Evolutionary conservation across 2,888 invertebrate genomes (phyloP).

Genomic region (Anticlea derivata): DNA sequence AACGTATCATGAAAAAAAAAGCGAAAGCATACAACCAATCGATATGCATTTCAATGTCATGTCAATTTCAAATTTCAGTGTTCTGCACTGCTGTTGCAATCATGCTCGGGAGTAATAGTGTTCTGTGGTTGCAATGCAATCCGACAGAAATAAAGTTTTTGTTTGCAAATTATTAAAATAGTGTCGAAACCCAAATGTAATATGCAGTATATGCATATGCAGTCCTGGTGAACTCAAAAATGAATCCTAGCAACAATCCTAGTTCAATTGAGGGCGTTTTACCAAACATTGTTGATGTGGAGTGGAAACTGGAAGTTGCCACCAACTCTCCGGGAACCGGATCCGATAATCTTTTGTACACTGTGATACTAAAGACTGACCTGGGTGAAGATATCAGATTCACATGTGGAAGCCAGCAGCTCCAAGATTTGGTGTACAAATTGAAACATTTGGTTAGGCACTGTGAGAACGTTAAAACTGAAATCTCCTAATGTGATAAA

Average conservation of each 20-base stretch:
- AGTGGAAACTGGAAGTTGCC: conserved; percentile 85
- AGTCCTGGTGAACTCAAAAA: conserved; percentile 20
- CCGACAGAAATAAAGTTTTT: no score
- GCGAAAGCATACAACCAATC: no score
- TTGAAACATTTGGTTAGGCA: conserved; percentile 86
- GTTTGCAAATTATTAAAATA: no score
- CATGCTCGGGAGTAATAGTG: no score
- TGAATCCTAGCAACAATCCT: conserved; percentile 48
- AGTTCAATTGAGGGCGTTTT: conserved; percentile 53
- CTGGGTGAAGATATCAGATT: conserved; percentile 79
- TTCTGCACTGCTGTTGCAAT: no score
- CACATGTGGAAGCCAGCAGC: conserved; percentile 85
- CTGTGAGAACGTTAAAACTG: conserved; percentile 80
- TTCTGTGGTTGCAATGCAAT: no score
- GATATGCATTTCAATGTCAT: no score
- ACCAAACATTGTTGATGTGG: conserved; percentile 82
- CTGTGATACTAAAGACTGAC: conserved; percentile 70
- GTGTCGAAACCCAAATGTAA: no score
- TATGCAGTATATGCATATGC: background rate
- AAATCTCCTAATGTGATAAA: conserved; percentile 48
- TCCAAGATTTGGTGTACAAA: conserved; percentile 87
- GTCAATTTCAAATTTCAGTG: no score
- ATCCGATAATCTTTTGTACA: conserved; percentile 73
- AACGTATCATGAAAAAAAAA: no score
- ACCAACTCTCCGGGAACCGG: conserved; percentile 69